Percentiles rank a stretch among this genome's conserved stretches.
Conservation (phyloP, 2,888 invertebrate genomes). For the Leistus spinibarbis region DNA sequence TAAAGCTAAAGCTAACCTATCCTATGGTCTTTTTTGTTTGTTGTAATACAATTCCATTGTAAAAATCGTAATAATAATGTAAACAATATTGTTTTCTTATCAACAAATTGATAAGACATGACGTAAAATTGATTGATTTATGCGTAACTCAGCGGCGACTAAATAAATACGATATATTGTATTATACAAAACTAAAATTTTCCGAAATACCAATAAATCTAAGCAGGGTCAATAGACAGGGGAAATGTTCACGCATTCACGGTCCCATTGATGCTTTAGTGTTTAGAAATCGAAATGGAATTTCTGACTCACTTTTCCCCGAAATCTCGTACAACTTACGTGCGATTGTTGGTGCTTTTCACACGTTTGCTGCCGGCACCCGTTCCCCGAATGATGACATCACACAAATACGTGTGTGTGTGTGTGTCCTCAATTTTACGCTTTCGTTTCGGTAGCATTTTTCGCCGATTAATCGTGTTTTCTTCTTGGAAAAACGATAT, state of each 20-base stretch:
- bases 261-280: not conserved
- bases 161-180: no score
- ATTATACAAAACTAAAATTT: not conserved
- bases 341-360: not conserved
- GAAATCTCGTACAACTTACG: not conserved
- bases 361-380: not conserved
- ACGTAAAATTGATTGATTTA: not conserved
- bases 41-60: not conserved
- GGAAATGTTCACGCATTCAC: not conserved
- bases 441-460: not conserved
- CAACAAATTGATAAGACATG: not conserved
- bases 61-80: not conserved
- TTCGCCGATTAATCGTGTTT: not conserved
- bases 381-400: not conserved
- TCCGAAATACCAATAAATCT: no score
- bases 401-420: not conserved
- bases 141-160: not conserved
- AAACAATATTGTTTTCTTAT: not conserved
- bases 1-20: not conserved
- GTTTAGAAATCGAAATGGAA: not conserved
- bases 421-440: not conserved
- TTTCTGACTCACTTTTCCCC: not conserved
- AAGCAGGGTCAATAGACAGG: no score
- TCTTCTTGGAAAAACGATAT: not conserved
- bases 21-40: not conserved